Evolutionary conservation across 2,888 invertebrate species (phyloP).

Genomic region (Drosophila sordidula): DNA sequence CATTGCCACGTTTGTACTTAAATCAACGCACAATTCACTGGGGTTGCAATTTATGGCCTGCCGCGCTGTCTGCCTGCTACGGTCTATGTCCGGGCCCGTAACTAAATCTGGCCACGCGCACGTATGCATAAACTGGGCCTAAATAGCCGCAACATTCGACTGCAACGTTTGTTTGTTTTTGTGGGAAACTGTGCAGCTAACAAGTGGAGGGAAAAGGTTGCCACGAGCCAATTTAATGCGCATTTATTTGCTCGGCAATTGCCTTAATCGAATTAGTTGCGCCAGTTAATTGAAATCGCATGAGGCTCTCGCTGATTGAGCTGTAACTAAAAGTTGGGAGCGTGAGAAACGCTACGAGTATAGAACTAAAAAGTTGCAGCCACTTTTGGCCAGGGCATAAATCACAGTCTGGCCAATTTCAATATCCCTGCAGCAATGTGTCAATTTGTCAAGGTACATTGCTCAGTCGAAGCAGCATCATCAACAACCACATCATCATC

Average conservation of each 20-base stretch:
- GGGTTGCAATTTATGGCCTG: slow-evolving; percentile 74
- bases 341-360: slow-evolving; percentile 40
- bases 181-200: slow-evolving; percentile 67
- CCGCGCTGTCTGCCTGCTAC: slow-evolving; percentile 17
- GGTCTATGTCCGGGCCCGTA: slow-evolving; percentile 32
- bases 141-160: slow-evolving; percentile 11
- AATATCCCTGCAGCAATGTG: slow-evolving; percentile 65
- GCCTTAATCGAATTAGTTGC: slow-evolving; percentile 73
- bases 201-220: slow-evolving; percentile 48
- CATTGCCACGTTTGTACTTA: slow-evolving; percentile 80
- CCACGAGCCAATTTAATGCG: slow-evolving; percentile 67
- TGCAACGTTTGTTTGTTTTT: slow-evolving; percentile 61
- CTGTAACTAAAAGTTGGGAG: slow-evolving; percentile 31
- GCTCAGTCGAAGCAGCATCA: slow-evolving; percentile 54
- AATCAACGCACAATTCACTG: slow-evolving; percentile 79
- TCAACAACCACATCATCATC: slow-evolving; percentile 50
- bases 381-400: slow-evolving; percentile 47
- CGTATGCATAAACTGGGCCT: slow-evolving; percentile 64
- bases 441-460: slow-evolving; percentile 80
- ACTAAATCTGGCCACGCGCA: slow-evolving; percentile 64
- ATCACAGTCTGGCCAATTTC: slow-evolving; percentile 61
- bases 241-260: slow-evolving; percentile 55
- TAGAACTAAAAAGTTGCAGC: slow-evolving; percentile 14
- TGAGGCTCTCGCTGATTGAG: slow-evolving; percentile 45
- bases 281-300: slow-evolving; percentile 76